Conservation (phyloP, 2,888 invertebrate species). For the Chironomus riparius region DNA sequence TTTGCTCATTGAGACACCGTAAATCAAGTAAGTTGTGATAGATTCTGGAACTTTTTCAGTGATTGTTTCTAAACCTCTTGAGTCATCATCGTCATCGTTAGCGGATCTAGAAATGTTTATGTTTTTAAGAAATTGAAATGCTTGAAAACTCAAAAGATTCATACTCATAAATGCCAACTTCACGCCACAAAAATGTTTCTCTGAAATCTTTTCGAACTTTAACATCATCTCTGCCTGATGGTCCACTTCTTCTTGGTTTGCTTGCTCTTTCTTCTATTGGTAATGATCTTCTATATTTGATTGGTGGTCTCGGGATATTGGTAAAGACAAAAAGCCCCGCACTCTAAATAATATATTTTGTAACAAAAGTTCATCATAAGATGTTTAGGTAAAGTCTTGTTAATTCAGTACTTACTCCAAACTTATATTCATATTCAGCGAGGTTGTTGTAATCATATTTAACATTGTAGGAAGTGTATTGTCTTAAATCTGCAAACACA, state of each 20-base stretch:
- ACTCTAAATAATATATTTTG: not conserved
- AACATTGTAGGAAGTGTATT: too few species aligned
- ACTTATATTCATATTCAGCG: not conserved
- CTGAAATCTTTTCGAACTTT: constrained; percentile 2
- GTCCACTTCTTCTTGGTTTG: not conserved
- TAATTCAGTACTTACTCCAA: not conserved
- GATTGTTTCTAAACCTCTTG: not conserved
- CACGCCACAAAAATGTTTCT: not conserved
- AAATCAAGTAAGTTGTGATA: not conserved
- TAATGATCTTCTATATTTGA: not conserved
- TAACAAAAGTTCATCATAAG: too few species aligned
- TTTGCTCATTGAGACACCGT: not conserved
- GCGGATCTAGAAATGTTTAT: not conserved
- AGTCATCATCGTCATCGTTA: not conserved
- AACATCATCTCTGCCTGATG: not conserved
- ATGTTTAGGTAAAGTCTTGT: not conserved
- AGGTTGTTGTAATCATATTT: too few species aligned
- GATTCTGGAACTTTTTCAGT: not conserved
- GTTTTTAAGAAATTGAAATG: not conserved
- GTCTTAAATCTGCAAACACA: too few species aligned
- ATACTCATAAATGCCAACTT: not conserved
- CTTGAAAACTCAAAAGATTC: too few species aligned
- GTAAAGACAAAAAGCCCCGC: not conserved
- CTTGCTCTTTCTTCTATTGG: not conserved
- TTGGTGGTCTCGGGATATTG: not conserved